Evolutionary conservation across 2,888 invertebrate species (phyloP).

Genomic region (Girardia tigrina): DNA sequence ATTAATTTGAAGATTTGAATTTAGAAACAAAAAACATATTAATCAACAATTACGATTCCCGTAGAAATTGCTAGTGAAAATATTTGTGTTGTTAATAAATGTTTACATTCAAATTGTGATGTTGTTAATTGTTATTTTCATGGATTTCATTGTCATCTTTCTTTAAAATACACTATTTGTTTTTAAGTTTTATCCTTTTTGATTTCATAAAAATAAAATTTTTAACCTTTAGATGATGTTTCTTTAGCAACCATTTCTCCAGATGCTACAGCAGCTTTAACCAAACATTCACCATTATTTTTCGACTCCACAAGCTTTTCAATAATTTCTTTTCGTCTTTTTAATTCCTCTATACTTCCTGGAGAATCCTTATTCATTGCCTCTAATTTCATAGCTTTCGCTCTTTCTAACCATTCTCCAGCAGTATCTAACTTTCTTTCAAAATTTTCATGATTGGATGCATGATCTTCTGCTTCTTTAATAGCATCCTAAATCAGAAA

Average conservation of each 20-base stretch:
- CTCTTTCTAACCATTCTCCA: not conserved
- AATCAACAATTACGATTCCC: too few relatives aligned
- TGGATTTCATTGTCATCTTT: too few relatives aligned
- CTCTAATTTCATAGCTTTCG: not conserved
- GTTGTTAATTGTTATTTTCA: too few relatives aligned
- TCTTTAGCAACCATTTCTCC: conserved; percentile 5
- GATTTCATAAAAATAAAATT: too few relatives aligned
- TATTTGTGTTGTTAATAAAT: too few relatives aligned
- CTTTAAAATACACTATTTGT: too few relatives aligned
- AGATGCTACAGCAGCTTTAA: not conserved
- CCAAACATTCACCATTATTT: not conserved
- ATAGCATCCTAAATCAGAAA: not conserved
- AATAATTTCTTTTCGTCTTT: not conserved
- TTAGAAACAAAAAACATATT: too few relatives aligned
- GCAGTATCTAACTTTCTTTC: not conserved
- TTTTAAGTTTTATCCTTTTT: too few relatives aligned
- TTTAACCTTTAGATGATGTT: not conserved
- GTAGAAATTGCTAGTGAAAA: too few relatives aligned
- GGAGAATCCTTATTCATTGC: not conserved
- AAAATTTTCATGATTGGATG: not conserved
- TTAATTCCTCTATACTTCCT: not conserved
- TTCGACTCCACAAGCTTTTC: not conserved
- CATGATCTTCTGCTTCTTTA: not conserved
- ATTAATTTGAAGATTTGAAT: too few relatives aligned
- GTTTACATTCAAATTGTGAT: too few relatives aligned